Evolutionary conservation across 2,888 invertebrate genomes (phyloP).

Genomic region (Mechanitis messenoides): DNA sequence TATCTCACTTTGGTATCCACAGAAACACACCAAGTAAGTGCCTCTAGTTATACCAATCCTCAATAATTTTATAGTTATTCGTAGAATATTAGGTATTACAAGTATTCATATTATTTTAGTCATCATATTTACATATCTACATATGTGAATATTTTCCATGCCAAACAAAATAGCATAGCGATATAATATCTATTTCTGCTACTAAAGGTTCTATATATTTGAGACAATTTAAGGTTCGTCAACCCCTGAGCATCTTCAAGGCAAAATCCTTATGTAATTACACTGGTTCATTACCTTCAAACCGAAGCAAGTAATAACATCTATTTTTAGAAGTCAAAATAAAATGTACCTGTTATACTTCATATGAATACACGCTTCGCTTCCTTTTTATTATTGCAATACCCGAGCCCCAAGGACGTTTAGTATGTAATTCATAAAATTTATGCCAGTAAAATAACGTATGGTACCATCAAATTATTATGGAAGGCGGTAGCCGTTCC

Average conservation of each 20-base stretch:
- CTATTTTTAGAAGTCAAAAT: constrained; percentile 2
- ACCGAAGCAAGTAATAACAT: constrained; percentile 2
- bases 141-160: no score
- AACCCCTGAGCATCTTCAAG: neutral
- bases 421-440: constrained; percentile 26
- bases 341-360: neutral
- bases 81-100: no score
- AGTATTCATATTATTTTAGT: no score
- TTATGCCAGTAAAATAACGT: constrained; percentile 25
- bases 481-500: constrained; percentile 21
- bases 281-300: constrained; percentile 1
- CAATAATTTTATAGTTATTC: no score
- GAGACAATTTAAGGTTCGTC: neutral
- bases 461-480: constrained; percentile 26
- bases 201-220: no score
- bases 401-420: constrained; percentile 17
- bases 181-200: neutral
- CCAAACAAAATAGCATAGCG: no score
- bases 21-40: no score
- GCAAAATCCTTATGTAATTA: neutral
- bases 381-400: constrained; percentile 23
- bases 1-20: no score
- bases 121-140: no score
- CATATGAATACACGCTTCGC: constrained; percentile 14
- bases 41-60: no score